phyloP scores from a whole-genome alignment of 2,888 invertebrate species.

The Pandemis corylana region DNA sequence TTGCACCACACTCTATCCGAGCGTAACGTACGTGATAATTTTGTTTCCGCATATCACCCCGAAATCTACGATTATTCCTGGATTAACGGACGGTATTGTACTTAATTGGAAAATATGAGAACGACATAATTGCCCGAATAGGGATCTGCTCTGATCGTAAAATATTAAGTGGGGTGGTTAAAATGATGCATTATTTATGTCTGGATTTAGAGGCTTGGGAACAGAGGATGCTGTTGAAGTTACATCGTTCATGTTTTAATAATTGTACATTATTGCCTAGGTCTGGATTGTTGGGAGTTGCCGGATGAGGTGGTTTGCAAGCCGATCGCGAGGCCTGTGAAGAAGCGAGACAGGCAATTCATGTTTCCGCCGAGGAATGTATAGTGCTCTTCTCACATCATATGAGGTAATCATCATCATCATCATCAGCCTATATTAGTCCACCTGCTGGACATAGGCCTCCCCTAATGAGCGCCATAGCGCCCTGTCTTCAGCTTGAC shows the following conservation, averaged over 20 bases:
- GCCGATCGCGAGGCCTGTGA: no score
- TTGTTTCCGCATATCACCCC: constrained; percentile 60
- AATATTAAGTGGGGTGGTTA: constrained; percentile 53
- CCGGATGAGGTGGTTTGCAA: no score
- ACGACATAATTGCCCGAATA: constrained; percentile 70
- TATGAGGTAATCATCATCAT: no score
- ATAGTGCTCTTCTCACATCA: no score
- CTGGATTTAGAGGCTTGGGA: constrained; percentile 23
- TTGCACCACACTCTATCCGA: constrained; percentile 38
- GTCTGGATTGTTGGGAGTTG: neutral
- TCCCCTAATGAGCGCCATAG: no score
- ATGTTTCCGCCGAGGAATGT: no score
- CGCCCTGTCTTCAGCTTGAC: no score
- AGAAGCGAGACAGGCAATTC: no score
- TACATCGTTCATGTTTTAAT: no score
- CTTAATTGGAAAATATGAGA: constrained; percentile 81
- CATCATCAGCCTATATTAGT: no score
- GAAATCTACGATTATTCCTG: constrained; percentile 73
- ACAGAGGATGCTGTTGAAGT: neutral
- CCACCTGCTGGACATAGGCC: no score
- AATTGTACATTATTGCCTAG: neutral
- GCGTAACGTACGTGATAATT: constrained; percentile 61
- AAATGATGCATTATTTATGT: constrained; percentile 40
- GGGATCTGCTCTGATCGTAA: constrained; percentile 53
- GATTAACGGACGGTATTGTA: constrained; percentile 68